A percentile compares a stretch with the other conserved stretches of the same genome.
Conservation (phyloP, 2,113 vertebrate species). For the Cisticola juncidis region DNA sequence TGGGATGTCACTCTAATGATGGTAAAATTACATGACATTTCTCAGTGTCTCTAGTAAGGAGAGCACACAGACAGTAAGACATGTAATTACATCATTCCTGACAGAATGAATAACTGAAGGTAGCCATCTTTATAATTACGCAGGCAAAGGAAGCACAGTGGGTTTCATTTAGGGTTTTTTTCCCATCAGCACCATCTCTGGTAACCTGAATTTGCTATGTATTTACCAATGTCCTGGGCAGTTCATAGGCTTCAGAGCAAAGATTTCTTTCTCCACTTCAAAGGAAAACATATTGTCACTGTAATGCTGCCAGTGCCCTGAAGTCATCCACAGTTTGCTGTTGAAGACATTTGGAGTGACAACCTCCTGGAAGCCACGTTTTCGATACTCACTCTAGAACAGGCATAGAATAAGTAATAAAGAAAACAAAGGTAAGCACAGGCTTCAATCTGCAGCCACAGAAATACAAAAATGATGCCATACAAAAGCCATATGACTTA, state of each 20-base stretch:
- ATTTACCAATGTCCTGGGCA: conserved; percentile 96
- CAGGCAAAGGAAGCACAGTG: not conserved
- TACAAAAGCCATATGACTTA: not conserved
- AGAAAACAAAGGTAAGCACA: not conserved
- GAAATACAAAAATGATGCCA: not conserved
- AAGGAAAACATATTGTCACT: conserved; percentile 99
- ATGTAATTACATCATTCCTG: not conserved
- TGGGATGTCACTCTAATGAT: not conserved
- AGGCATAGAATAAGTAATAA: not conserved
- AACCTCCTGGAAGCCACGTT: conserved; percentile 95
- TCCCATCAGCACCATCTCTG: not conserved
- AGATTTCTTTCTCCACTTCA: conserved; percentile 93
- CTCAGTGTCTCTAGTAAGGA: not conserved
- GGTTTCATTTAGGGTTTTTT: not conserved
- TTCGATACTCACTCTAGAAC: conserved; percentile 88
- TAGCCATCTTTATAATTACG: not conserved
- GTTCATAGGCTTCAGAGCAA: conserved; percentile 98
- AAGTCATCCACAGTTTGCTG: conserved; percentile 96
- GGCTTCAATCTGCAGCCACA: not conserved
- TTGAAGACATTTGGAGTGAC: conserved; percentile 96
- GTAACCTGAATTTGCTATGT: not conserved
- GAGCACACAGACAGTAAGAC: not conserved
- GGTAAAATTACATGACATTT: not conserved
- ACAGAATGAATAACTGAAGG: not conserved
- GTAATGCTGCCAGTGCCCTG: conserved; percentile 98